phyloP scores from a whole-genome alignment of 2,113 vertebrate genomes.

The Bubalus kerabau region DNA sequence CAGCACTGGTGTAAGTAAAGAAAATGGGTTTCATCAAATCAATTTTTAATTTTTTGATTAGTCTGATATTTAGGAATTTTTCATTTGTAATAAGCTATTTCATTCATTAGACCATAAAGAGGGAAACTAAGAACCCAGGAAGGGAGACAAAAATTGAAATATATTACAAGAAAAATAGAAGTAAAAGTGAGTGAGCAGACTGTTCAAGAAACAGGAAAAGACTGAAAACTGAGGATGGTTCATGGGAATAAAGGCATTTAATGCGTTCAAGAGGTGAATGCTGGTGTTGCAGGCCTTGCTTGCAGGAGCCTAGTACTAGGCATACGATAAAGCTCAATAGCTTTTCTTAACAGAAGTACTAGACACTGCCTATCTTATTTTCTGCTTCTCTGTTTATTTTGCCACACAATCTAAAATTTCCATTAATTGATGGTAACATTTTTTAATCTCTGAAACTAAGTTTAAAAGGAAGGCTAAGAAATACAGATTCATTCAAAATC shows the following conservation, averaged over 20 bases:
- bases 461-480: neutral
- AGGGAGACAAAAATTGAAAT: neutral
- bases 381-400: conserved; percentile 23
- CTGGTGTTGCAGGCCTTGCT: neutral
- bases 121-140: neutral
- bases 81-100: conserved; percentile 4
- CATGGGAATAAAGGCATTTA: neutral
- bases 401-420: conserved; percentile 26
- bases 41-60: conserved; percentile 11
- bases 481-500: neutral
- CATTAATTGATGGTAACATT: neutral
- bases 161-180: neutral
- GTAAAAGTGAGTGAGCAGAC: neutral
- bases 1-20: neutral
- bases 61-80: neutral
- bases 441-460: neutral
- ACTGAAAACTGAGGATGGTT: neutral
- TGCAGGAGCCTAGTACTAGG: neutral
- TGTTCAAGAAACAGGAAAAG: neutral
- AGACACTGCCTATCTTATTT: neutral
- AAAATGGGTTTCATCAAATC: neutral
- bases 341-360: neutral
- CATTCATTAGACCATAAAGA: conserved; percentile 27
- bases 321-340: neutral
- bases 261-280: neutral